phyloP scores from a whole-genome alignment of 2,113 vertebrate genomes.

The Crotalus horridus region DNA sequence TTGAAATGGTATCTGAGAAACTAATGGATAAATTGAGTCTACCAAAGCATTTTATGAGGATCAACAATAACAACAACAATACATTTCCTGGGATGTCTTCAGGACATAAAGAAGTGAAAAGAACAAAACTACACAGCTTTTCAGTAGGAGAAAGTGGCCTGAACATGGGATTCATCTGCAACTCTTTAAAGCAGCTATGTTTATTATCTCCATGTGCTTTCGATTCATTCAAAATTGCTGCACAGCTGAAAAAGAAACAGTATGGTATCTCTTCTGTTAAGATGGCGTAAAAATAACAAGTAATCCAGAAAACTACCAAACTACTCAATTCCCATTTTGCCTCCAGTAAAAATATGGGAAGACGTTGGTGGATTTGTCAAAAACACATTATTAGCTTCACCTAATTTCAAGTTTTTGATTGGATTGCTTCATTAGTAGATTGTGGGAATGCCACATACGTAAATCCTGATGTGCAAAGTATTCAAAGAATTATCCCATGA shows the following conservation, averaged over 20 bases:
- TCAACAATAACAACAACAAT: background rate
- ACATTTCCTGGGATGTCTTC: background rate
- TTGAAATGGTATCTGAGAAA: background rate
- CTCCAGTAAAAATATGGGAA: background rate
- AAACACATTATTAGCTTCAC: background rate
- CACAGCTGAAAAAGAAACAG: background rate
- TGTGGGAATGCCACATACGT: background rate
- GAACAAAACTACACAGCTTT: background rate
- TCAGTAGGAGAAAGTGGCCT: background rate
- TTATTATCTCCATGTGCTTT: background rate
- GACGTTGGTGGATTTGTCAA: background rate
- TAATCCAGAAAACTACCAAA: background rate
- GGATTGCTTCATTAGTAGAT: background rate
- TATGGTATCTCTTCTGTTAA: background rate
- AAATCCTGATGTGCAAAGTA: background rate
- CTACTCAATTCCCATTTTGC: background rate
- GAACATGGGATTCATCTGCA: background rate
- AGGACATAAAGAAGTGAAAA: background rate
- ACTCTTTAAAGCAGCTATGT: background rate
- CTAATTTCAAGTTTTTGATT: background rate
- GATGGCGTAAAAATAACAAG: background rate
- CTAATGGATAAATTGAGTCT: background rate
- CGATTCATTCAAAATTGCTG: background rate
- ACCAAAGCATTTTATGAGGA: background rate
- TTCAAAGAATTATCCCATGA: background rate